Conservation (phyloP, 2,888 invertebrate species). For the Pseudoips prasinana region DNA sequence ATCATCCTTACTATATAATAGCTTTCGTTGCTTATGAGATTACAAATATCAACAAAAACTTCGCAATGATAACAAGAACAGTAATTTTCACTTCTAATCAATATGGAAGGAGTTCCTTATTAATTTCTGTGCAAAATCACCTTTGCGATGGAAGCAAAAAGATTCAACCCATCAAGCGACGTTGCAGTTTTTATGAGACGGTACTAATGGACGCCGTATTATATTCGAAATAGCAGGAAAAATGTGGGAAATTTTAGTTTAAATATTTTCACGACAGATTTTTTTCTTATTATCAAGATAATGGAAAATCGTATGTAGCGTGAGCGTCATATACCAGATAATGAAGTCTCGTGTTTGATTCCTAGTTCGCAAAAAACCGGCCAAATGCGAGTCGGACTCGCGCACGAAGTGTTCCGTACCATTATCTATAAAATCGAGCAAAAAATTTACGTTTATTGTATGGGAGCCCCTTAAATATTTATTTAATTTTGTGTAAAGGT, state of each 20-base stretch:
- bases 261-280: no score
- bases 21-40: not conserved
- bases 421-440: no score
- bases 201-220: constrained; percentile 36
- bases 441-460: no score
- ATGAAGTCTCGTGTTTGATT: no score
- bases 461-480: no score
- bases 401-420: no score
- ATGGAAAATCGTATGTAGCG: no score
- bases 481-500: constrained; percentile 72
- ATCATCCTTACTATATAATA: constrained; percentile 4
- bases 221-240: not conserved
- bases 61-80: constrained; percentile 33
- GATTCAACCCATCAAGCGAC: constrained; percentile 71
- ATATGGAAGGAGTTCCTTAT: constrained; percentile 65
- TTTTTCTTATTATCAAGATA: no score
- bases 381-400: no score
- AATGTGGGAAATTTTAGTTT: no score
- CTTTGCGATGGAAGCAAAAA: constrained; percentile 66
- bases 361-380: no score
- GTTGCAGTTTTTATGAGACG: constrained; percentile 65
- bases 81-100: constrained; percentile 63
- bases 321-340: no score
- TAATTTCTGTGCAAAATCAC: constrained; percentile 72
- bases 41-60: constrained; percentile 23